These are phyloP conservation scores for Himalopsyche japonica DNA, from an alignment of 2,888 invertebrate genomes.

Conservation along the genomic window DNA sequence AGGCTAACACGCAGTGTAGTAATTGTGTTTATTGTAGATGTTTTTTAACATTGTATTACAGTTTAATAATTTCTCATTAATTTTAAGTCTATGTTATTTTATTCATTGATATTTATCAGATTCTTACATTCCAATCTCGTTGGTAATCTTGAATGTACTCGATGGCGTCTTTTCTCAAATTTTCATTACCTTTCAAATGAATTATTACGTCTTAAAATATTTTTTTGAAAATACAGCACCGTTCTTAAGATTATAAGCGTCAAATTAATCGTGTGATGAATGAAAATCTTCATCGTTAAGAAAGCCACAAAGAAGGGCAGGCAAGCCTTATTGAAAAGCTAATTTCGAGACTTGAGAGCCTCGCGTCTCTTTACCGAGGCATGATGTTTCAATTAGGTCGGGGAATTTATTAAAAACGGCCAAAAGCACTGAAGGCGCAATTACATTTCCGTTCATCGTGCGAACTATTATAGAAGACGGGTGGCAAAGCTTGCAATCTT, in stretches of 20 bases:
- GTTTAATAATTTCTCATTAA: too few relatives aligned
- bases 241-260: neutral
- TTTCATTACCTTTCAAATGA: neutral
- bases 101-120: too few relatives aligned
- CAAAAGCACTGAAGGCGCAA: neutral
- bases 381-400: slow-evolving; percentile 8
- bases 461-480: neutral
- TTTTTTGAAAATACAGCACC: neutral
- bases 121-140: too few relatives aligned
- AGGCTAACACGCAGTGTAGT: too few relatives aligned
- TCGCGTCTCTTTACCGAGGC: neutral
- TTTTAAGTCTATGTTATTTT: too few relatives aligned
- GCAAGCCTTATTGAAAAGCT: neutral
- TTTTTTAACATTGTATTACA: too few relatives aligned
- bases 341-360: neutral
- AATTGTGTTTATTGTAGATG: too few relatives aligned
- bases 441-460: neutral
- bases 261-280: neutral
- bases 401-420: neutral
- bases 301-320: neutral
- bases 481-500: neutral
- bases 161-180: neutral
- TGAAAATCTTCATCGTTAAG: neutral
- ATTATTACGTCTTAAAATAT: neutral
- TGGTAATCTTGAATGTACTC: too few relatives aligned